These are phyloP conservation scores for Diprion similis DNA, from an alignment of 1,140 invertebrate species.

Conservation along the genomic window DNA sequence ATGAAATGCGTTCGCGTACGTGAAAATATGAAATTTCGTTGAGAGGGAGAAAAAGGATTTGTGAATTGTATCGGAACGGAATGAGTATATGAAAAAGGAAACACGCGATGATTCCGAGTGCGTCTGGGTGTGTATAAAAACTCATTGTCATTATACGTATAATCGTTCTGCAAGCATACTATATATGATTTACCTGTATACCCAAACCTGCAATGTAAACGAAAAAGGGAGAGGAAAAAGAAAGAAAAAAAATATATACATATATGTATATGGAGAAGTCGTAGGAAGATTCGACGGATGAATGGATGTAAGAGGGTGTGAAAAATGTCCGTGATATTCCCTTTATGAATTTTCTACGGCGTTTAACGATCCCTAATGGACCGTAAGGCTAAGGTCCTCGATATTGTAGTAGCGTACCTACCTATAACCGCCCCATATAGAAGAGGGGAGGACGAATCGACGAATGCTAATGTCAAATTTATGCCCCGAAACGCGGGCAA, in stretches of 20 bases:
- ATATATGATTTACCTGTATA: not conserved
- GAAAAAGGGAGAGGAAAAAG: not conserved
- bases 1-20: too few species aligned
- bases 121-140: too few species aligned
- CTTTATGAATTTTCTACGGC: not conserved
- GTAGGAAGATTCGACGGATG: not conserved
- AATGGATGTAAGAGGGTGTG: not conserved
- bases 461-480: not conserved
- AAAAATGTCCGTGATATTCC: not conserved
- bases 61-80: too few species aligned
- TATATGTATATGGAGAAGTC: not conserved
- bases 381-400: not conserved
- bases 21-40: too few species aligned
- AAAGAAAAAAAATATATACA: not conserved
- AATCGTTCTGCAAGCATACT: not conserved
- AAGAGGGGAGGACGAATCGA: not conserved
- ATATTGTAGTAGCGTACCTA: not conserved
- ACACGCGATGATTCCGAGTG: too few species aligned
- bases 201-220: too few species aligned
- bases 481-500: not conserved
- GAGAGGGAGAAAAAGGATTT: not conserved
- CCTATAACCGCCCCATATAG: too few species aligned
- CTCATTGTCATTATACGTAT: too few species aligned
- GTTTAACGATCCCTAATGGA: constrained; percentile 5
- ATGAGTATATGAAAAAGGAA: too few species aligned